Evolutionary conservation across 2,888 invertebrate genomes (phyloP), one percentile per base, ranked within the genome.

Genomic region (Drosophila phalerata): DNA sequence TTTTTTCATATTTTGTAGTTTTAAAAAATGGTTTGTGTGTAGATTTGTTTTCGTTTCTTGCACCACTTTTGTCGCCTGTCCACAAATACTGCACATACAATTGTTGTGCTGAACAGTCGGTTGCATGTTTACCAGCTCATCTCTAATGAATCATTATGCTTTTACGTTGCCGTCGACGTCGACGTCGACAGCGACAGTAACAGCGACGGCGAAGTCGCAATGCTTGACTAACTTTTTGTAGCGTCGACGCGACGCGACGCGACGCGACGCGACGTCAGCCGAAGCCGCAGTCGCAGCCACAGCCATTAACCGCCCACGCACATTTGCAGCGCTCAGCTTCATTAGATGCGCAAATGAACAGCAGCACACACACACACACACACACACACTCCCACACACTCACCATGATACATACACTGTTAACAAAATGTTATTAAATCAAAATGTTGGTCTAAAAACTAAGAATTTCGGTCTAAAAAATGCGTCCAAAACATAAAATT

Each of bases 81-180:
- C 22, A 19, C 22, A 15, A 13, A 22, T 51, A 22, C 8, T 22
- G 57, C 45, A 45, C 45, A 45, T 49, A 61, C 34, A 25, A 19
- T 19, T 22, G 34, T 40, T 43, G 40, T 42, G 63, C 58, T 42
- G 43, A 22, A 43, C 43, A 53, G 53, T 25, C 34, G 61, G 22
- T 43, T 63, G 78, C 88, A 73, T 79, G 79, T 87, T 87, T 76
- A 79, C 73, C 88, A 85, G 85, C 85, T 83, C 88, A 83, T 85
- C 83, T 88, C 88, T 83, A 88, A 83, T 83, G 83, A 72, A 88
- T 82, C 85, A 85, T 85, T 88, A 82, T 88, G 88, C 70, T 88
- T 79, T 66, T 53, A 70, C 63, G 60, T 52, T 40, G 25, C 15
- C 37, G 17, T 55, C 22, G 53, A 6, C 66, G 48, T 38, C 11